A percentile compares a stretch with the other conserved stretches of the same genome.
phyloP scores from a whole-genome alignment of 2,113 vertebrate genomes.

The Poeciliopsis prolifica region DNA sequence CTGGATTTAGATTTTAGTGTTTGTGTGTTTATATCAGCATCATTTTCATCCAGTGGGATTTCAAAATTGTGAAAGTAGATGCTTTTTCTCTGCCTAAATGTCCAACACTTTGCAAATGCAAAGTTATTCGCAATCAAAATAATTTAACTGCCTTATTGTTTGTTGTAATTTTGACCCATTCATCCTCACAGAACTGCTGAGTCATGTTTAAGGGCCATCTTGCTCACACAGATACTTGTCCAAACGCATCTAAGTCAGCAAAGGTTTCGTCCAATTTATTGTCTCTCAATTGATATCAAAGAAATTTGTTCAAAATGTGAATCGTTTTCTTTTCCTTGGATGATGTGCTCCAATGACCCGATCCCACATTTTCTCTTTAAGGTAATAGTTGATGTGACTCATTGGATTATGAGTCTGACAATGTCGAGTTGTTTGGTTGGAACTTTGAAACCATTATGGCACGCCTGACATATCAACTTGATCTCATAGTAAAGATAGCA shows the following conservation, averaged over 20 bases:
- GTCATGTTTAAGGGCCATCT: no score
- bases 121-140: not conserved
- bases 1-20: constrained; percentile 35
- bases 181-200: no score
- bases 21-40: constrained; percentile 29
- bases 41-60: not conserved
- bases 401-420: constrained; percentile 54
- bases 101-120: not conserved
- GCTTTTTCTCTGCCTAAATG: no score
- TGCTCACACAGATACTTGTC: no score
- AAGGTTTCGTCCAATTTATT: not conserved
- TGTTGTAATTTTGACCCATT: no score
- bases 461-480: constrained; percentile 65
- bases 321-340: not conserved
- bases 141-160: not conserved
- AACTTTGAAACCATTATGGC: constrained; percentile 52
- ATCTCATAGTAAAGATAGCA: constrained; percentile 60
- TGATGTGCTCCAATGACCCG: constrained; percentile 19
- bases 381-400: constrained; percentile 44
- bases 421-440: constrained; percentile 49
- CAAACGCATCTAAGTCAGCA: no score
- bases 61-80: not conserved
- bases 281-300: constrained; percentile 9
- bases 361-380: constrained; percentile 23
- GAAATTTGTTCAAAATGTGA: not conserved